Conservation (phyloP, 2,888 invertebrate species). For the Torymus texanus region DNA sequence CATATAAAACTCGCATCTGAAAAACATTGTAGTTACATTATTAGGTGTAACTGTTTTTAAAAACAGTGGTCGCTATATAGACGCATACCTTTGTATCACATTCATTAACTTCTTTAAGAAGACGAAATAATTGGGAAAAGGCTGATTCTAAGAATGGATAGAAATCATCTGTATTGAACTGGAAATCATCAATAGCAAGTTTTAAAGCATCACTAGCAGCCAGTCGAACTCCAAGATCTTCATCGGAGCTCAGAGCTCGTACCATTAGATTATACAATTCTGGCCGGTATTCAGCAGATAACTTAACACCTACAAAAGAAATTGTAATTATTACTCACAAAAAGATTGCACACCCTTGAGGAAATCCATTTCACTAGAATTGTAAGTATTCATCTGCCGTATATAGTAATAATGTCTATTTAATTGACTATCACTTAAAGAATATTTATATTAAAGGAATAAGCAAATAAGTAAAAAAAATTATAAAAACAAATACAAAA, state of each 20-base stretch:
- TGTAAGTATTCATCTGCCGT: too few species aligned
- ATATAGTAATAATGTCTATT: too few species aligned
- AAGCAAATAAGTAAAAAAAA: too few species aligned
- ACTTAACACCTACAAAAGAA: constrained; percentile 86
- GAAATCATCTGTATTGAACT: constrained; percentile 91
- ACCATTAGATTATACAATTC: constrained; percentile 87
- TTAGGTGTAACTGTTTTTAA: too few species aligned
- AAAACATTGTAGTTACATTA: too few species aligned
- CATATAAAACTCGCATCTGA: constrained; percentile 94
- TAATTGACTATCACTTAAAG: too few species aligned
- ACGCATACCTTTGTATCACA: constrained; percentile 96
- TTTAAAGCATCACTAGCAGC: constrained; percentile 91
- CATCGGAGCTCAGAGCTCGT: constrained; percentile 83
- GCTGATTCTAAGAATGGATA: constrained; percentile 87
- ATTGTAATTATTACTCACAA: too few species aligned
- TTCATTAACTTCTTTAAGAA: constrained; percentile 91
- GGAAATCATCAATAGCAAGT: constrained; percentile 92
- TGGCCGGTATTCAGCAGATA: constrained; percentile 87
- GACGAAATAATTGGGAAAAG: constrained; percentile 86
- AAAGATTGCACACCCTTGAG: too few species aligned
- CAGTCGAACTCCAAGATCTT: constrained; percentile 92
- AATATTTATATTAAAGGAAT: too few species aligned
- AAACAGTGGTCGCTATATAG: too few species aligned
- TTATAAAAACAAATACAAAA: too few species aligned
- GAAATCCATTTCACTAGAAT: too few species aligned